Evolutionary conservation across 2,113 vertebrate genomes (phyloP).

Genomic region (Tretioscincus oriximinensis): DNA sequence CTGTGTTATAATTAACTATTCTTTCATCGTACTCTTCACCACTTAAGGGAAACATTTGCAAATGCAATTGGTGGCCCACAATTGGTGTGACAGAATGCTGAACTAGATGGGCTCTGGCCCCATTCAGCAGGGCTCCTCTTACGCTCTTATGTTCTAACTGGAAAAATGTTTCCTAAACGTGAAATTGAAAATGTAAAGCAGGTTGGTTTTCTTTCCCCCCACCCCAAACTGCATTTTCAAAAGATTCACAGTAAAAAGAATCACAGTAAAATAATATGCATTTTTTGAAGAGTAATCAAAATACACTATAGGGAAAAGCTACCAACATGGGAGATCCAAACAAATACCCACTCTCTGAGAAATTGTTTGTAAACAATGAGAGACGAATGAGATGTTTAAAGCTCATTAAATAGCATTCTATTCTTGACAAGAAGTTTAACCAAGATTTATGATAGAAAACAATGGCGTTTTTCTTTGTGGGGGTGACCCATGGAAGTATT

Average conservation of each 20-base stretch:
- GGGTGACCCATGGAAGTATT: neutral
- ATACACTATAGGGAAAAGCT: neutral
- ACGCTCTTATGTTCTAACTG: neutral
- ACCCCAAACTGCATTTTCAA: neutral
- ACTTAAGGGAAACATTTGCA: neutral
- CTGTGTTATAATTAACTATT: constrained; percentile 3
- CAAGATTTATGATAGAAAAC: constrained; percentile 22
- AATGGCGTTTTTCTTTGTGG: neutral
- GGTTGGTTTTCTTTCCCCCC: no score
- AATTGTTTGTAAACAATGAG: neutral
- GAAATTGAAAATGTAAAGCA: neutral
- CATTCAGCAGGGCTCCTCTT: no score
- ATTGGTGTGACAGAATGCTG: no score
- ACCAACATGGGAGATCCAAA: neutral
- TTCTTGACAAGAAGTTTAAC: neutral
- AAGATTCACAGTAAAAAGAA: constrained; percentile 10
- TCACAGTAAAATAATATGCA: neutral
- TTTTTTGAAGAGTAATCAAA: neutral
- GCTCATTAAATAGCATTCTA: neutral
- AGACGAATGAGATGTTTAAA: neutral
- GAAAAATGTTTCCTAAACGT: neutral
- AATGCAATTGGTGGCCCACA: no score
- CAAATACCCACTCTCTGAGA: neutral
- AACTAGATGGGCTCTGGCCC: no score
- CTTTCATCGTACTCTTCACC: neutral